Percentiles rank a stretch among this genome's conserved stretches.
These are phyloP conservation scores for Patella pellucida DNA, from an alignment of 2,888 invertebrate species.

Conservation along the genomic window DNA sequence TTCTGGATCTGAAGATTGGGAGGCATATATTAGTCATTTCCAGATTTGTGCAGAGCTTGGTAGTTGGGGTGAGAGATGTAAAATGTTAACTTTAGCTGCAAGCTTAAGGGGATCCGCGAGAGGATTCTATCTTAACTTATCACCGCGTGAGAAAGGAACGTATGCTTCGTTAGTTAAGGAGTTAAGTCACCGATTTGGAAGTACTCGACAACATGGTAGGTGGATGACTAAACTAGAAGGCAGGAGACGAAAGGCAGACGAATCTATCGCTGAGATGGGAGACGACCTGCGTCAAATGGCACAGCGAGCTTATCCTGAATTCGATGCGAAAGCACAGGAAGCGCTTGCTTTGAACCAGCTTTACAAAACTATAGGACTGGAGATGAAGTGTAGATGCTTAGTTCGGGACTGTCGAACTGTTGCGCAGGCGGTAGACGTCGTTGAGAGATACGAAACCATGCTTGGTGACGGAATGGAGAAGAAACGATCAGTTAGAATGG, in stretches of 20 bases:
- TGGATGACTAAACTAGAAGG: constrained; percentile 27
- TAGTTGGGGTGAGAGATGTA: neutral
- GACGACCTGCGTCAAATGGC: constrained; percentile 31
- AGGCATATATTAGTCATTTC: constrained; percentile 16
- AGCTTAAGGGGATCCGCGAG: constrained; percentile 13
- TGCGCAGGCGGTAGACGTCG: neutral
- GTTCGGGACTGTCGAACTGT: constrained; percentile 8
- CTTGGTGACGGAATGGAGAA: neutral
- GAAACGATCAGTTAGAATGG: neutral
- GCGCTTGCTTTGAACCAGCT: constrained; percentile 32
- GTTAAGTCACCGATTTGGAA: constrained; percentile 21
- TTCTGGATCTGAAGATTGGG: constrained; percentile 13
- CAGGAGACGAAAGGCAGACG: constrained; percentile 22
- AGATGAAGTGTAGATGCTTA: constrained; percentile 33
- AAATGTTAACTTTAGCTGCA: constrained; percentile 12
- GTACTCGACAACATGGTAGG: constrained; percentile 26
- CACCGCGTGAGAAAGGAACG: neutral
- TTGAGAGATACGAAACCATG: neutral
- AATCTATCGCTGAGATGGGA: constrained; percentile 27
- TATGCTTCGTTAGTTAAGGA: neutral
- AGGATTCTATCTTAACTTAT: neutral
- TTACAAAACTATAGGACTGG: constrained; percentile 25
- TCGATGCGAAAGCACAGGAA: constrained; percentile 29
- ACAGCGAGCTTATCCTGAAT: constrained; percentile 25
- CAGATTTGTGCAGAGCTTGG: constrained; percentile 16